These are phyloP conservation scores for Podiceps cristatus DNA, from an alignment of 2,113 vertebrate species.

Conservation along the genomic window DNA sequence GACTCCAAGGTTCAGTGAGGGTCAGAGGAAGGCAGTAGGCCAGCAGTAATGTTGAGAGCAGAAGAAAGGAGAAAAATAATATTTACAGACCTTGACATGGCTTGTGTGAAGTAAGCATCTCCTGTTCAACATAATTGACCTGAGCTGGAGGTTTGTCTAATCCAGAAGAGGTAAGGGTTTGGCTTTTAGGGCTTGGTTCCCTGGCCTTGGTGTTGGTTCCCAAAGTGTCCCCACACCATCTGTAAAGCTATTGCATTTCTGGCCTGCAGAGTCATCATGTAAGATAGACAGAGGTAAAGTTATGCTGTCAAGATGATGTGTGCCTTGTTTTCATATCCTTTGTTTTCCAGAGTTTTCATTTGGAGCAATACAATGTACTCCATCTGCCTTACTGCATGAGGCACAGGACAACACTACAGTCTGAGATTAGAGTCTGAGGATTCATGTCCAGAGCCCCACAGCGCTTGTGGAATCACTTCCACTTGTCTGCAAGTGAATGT, in stretches of 20 bases:
- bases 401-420: not conserved
- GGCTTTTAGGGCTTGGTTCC: not conserved
- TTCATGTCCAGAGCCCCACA: not conserved
- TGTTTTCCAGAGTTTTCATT: not conserved
- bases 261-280: rapidly evolving
- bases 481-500: not conserved
- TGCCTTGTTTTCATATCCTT: not conserved
- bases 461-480: not conserved
- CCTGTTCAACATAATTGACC: not conserved
- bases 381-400: not conserved
- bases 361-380: not conserved
- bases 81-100: not conserved
- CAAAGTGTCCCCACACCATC: not conserved
- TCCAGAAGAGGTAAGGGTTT: not conserved
- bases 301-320: not conserved
- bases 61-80: not conserved
- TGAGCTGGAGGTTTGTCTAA: not conserved
- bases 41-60: not conserved
- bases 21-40: not conserved
- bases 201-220: not conserved
- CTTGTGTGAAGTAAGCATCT: not conserved
- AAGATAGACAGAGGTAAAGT: not conserved
- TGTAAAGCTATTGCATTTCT: not conserved
- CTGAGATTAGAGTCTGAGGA: not conserved
- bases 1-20: not conserved